Conservation (phyloP, 1,140 invertebrate species). For the Anoplolepis gracilipes region DNA sequence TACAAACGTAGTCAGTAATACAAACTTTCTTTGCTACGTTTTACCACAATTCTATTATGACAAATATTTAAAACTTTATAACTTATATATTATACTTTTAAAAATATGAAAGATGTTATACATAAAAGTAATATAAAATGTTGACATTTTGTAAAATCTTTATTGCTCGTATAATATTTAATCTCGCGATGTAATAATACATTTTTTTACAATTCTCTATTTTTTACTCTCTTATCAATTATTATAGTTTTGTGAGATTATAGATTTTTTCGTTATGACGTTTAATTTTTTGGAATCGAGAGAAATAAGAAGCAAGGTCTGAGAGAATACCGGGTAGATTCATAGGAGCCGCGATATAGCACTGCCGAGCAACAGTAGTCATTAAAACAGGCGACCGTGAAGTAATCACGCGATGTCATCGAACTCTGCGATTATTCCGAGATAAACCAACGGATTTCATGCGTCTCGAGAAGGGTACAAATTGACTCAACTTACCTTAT, state of each 20-base stretch:
- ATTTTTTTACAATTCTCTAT: neutral
- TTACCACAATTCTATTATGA: too few relatives aligned
- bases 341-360: conserved; percentile 17
- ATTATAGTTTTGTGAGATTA: neutral
- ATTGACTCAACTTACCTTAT: conserved; percentile 47
- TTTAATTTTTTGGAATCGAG: conserved; percentile 23
- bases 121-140: neutral
- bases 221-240: neutral
- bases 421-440: conserved; percentile 59
- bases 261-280: neutral
- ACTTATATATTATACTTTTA: neutral
- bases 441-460: conserved; percentile 59
- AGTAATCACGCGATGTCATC: conserved; percentile 63
- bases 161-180: neutral
- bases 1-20: neutral
- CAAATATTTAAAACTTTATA: neutral
- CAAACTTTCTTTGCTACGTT: neutral
- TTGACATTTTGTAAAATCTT: neutral
- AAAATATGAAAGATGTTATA: neutral
- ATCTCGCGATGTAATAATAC: neutral
- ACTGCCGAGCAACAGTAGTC: conserved; percentile 32
- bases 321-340: conserved; percentile 6
- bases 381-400: conserved; percentile 62
- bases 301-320: neutral
- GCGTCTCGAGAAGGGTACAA: conserved; percentile 58